phyloP scores from a whole-genome alignment of 2,113 vertebrate species.

The Pachypanchax playfairii region DNA sequence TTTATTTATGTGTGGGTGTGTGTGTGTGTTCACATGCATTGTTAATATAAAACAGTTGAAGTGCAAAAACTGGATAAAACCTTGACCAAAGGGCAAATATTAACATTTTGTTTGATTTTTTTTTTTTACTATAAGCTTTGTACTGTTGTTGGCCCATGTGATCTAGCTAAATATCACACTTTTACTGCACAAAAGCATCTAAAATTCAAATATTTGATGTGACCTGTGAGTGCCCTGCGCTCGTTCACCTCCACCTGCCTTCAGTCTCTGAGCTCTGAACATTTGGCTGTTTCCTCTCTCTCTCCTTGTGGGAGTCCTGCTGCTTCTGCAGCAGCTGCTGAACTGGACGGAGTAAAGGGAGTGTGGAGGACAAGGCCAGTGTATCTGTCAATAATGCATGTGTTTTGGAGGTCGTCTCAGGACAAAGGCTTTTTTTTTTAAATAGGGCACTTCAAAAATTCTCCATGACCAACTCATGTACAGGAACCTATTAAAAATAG shows the following conservation, averaged over 20 bases:
- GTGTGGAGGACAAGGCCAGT: constrained; percentile 41
- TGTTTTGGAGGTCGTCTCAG: constrained; percentile 57
- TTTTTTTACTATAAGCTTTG: too few relatives aligned
- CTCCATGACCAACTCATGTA: constrained; percentile 56
- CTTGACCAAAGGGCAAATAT: too few relatives aligned
- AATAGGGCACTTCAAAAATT: constrained; percentile 60
- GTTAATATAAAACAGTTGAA: not conserved
- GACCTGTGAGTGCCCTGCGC: constrained; percentile 16
- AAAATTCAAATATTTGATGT: constrained; percentile 3
- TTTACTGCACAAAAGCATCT: not conserved
- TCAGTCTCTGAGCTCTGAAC: constrained; percentile 33
- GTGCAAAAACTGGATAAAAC: too few relatives aligned
- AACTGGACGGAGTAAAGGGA: constrained; percentile 50
- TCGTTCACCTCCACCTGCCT: not conserved
- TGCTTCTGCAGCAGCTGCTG: constrained; percentile 45
- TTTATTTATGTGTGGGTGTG: constrained; percentile 14
- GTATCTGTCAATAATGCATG: constrained; percentile 70
- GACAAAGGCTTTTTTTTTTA: constrained; percentile 63
- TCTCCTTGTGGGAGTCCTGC: constrained; percentile 33
- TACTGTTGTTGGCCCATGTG: too few relatives aligned
- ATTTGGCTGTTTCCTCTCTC: constrained; percentile 18
- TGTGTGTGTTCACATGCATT: constrained; percentile 6
- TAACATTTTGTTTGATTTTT: too few relatives aligned
- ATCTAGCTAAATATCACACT: too few relatives aligned
- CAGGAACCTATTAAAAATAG: constrained; percentile 73